These are phyloP conservation scores for Amphipyra tragopoginis DNA, from an alignment of 2,888 invertebrate species.

Conservation along the genomic window DNA sequence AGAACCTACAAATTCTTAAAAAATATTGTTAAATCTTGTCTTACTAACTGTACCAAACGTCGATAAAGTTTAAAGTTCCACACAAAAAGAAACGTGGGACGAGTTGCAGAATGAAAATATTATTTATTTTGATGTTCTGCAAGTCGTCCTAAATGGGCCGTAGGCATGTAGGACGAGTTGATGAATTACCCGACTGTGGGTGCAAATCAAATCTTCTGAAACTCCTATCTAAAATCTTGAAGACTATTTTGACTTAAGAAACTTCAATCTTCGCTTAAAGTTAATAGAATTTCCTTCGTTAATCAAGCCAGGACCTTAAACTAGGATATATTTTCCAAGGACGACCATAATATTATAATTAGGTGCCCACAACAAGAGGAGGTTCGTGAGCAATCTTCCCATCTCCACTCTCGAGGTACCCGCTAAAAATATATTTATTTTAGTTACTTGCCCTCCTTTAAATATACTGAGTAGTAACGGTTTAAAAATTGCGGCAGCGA, in stretches of 20 bases:
- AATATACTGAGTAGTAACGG: slow-evolving; percentile 27
- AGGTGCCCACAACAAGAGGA: slow-evolving; percentile 39
- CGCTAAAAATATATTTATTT: slow-evolving; percentile 48
- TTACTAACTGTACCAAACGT: too few species aligned
- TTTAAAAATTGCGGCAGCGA: slow-evolving; percentile 23
- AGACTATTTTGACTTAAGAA: neutral
- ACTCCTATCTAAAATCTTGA: too few species aligned
- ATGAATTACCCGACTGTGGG: too few species aligned
- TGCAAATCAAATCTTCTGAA: too few species aligned
- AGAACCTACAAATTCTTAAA: too few species aligned
- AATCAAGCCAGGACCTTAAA: slow-evolving; percentile 26
- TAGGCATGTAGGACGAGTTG: too few species aligned
- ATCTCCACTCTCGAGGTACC: slow-evolving; percentile 28
- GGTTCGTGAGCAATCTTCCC: slow-evolving; percentile 50
- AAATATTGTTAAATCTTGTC: too few species aligned
- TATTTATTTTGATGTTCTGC: too few species aligned
- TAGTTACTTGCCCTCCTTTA: slow-evolving; percentile 28
- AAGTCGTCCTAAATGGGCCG: too few species aligned
- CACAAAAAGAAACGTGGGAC: too few species aligned
- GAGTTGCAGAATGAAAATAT: too few species aligned
- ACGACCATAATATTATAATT: slow-evolving; percentile 54
- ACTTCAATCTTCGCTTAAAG: neutral
- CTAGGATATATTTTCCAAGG: slow-evolving; percentile 22
- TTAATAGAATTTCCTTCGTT: slow-evolving; percentile 11
- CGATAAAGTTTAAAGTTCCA: too few species aligned